Conservation (phyloP, 2,797 vertebrate genomes). For the Rhinogobio ventralis region DNA sequence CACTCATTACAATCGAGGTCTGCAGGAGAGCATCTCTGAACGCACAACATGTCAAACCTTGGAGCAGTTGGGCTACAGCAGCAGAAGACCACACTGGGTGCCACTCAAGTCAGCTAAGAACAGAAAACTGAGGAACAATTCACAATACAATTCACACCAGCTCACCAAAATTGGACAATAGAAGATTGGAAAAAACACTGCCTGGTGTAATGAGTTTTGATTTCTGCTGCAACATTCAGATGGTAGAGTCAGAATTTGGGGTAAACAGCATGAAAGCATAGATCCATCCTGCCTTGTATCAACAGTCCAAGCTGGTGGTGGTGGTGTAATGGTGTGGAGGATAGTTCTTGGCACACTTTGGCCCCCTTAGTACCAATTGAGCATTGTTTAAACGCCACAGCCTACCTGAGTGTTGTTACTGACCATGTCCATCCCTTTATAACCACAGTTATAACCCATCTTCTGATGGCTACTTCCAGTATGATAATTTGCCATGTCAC, state of each 20-base stretch:
- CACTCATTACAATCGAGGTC: background rate
- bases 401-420: background rate
- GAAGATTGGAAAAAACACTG: background rate
- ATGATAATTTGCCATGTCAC: slow-evolving; percentile 46
- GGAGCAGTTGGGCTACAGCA: background rate
- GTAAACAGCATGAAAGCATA: background rate
- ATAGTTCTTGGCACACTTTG: background rate
- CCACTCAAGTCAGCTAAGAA: background rate
- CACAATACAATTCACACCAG: background rate
- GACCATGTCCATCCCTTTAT: slow-evolving; percentile 49
- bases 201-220: too few species aligned
- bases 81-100: background rate
- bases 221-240: background rate
- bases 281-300: background rate
- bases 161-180: background rate
- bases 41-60: background rate
- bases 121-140: background rate
- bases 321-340: background rate
- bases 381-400: background rate
- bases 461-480: slow-evolving; percentile 58
- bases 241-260: background rate
- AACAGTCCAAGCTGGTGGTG: background rate
- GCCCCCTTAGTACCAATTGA: background rate
- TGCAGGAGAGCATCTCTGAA: background rate
- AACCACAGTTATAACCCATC: slow-evolving; percentile 44